A percentile compares a stretch with the other conserved stretches of the same genome.
phyloP scores from a whole-genome alignment of 2,797 vertebrate genomes.

The Enteromius argenteus region DNA sequence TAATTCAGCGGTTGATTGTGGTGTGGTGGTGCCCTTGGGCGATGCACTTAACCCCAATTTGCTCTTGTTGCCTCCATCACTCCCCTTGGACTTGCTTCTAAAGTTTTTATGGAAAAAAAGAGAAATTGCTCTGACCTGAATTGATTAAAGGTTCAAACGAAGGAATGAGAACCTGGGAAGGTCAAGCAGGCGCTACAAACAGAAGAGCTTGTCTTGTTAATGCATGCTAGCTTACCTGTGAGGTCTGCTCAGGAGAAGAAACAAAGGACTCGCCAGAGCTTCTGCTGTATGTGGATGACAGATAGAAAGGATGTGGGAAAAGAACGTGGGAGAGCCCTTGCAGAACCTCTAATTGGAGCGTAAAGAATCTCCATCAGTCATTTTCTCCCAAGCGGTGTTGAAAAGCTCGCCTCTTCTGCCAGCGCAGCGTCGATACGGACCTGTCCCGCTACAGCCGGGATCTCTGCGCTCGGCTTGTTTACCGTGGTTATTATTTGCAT shows the following conservation, averaged over 20 bases:
- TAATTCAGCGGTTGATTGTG: conserved; percentile 44
- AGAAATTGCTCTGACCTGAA: conserved; percentile 49
- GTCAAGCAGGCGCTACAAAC: conserved; percentile 39
- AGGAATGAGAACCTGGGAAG: conserved; percentile 23
- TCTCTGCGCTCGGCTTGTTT: conserved; percentile 38
- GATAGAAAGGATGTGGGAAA: conserved; percentile 23
- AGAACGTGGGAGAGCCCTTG: conserved; percentile 15
- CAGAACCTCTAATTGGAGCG: conserved; percentile 54
- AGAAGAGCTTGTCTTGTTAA: conserved; percentile 42
- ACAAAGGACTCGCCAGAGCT: neutral
- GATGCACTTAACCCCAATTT: conserved; percentile 48
- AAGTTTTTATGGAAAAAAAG: conserved; percentile 28
- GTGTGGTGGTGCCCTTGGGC: conserved; percentile 39
- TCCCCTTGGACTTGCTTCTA: conserved; percentile 39
- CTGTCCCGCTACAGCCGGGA: conserved; percentile 7
- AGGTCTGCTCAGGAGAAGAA: conserved; percentile 16
- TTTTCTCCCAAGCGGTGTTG: conserved; percentile 16
- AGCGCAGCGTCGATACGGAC: neutral
- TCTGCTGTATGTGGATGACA: conserved; percentile 1
- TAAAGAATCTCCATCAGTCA: conserved; percentile 48
- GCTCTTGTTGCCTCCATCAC: conserved; percentile 32
- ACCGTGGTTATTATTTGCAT: conserved; percentile 47
- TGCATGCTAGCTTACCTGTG: conserved; percentile 26
- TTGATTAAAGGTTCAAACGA: conserved; percentile 50
- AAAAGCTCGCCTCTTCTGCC: conserved; percentile 41